A percentile compares a stretch with the other conserved stretches of the same genome.
phyloP scores from a whole-genome alignment of 2,797 vertebrate species.

The Mastacembelus armatus region DNA sequence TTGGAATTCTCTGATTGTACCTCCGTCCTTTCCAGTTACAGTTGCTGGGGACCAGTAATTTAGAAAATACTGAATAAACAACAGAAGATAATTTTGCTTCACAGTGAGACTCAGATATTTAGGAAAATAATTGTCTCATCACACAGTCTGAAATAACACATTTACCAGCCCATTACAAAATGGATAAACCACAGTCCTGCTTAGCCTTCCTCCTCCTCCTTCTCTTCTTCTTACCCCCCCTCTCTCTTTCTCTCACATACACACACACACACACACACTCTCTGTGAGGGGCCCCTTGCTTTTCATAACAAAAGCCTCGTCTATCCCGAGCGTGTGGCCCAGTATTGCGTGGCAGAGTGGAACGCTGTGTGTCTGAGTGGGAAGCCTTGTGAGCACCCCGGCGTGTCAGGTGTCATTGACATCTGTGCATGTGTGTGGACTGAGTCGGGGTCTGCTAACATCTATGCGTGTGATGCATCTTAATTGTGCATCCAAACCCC shows the following conservation, averaged over 20 bases:
- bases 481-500: constrained; percentile 25
- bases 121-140: constrained; percentile 15
- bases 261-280: constrained; percentile 19
- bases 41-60: constrained; percentile 9
- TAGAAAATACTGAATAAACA: constrained; percentile 8
- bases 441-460: constrained; percentile 7
- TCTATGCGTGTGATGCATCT: constrained; percentile 21
- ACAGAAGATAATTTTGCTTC: background rate
- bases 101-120: background rate
- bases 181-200: constrained; percentile 36
- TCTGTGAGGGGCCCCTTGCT: constrained; percentile 69
- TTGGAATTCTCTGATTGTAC: constrained; percentile 50
- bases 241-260: too few species aligned
- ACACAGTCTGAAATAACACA: constrained; percentile 26
- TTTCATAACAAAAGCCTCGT: constrained; percentile 83
- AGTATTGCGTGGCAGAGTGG: constrained; percentile 62
- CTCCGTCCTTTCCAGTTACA: constrained; percentile 3
- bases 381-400: constrained; percentile 57
- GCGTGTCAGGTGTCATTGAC: constrained; percentile 83
- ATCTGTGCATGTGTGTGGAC: constrained; percentile 70
- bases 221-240: background rate
- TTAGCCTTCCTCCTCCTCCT: constrained; percentile 19
- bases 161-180: constrained; percentile 42
- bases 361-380: constrained; percentile 44
- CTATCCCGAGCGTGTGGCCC: constrained; percentile 67